phyloP scores from a whole-genome alignment of 2,888 invertebrate genomes.

The Heteromyza rotundicornis region DNA sequence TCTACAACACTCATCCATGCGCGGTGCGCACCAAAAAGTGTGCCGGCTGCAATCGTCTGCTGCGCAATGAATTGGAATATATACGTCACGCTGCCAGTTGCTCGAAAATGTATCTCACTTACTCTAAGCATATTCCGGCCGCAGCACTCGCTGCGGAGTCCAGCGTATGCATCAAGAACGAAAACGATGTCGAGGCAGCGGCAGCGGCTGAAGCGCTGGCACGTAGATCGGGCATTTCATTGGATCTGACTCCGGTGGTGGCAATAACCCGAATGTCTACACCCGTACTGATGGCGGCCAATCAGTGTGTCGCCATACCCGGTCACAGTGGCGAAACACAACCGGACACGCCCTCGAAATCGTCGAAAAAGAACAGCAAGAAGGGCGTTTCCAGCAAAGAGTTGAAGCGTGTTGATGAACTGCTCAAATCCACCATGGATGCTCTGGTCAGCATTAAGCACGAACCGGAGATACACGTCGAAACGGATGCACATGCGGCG shows the following conservation, averaged over 20 bases:
- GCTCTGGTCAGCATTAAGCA: constrained; percentile 59
- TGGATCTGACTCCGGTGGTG: constrained; percentile 44
- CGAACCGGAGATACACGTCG: constrained; percentile 54
- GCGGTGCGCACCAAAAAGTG: constrained; percentile 53
- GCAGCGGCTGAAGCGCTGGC: constrained; percentile 32
- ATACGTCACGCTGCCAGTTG: constrained; percentile 53
- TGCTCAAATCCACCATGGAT: constrained; percentile 56
- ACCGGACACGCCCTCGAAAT: constrained; percentile 24
- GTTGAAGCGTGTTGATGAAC: constrained; percentile 54
- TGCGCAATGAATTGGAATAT: constrained; percentile 47
- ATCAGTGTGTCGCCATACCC: constrained; percentile 30
- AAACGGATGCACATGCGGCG: constrained; percentile 29
- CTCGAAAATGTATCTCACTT: constrained; percentile 45
- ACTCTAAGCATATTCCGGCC: constrained; percentile 51
- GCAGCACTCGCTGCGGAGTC: constrained; percentile 42
- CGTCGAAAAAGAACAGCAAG: constrained; percentile 38
- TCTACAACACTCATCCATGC: constrained; percentile 60
- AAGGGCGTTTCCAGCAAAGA: constrained; percentile 55
- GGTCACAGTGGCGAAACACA: neutral
- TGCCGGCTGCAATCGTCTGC: constrained; percentile 52
- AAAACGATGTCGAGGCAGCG: constrained; percentile 46
- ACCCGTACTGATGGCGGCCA: constrained; percentile 42
- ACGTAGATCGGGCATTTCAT: constrained; percentile 21
- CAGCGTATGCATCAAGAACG: constrained; percentile 50
- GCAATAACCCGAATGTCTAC: constrained; percentile 50